Evolutionary conservation across 2,113 vertebrate species (phyloP), one percentile per base, ranked within the genome.

Genomic region (Hiodon alosoides): DNA sequence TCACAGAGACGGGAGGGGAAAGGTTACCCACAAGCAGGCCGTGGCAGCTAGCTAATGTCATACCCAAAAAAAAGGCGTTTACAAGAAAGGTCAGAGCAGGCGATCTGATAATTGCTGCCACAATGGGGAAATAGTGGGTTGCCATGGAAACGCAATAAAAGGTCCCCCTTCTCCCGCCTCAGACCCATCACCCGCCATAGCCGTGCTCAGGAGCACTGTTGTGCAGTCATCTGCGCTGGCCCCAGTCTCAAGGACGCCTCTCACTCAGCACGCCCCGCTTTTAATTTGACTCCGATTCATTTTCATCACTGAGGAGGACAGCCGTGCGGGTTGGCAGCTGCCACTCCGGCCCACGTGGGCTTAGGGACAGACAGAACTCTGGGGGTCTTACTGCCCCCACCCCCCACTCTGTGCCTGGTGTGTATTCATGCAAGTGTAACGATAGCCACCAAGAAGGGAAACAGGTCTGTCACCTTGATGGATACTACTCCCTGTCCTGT

Each of bases 111-210:
- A 75, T 75, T 71, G 77, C 54, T 58, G 47, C 50, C 46, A 57
- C 61, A n/a, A 57, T 54, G 57, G 66, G 17, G 71, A 76, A 47
- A 68, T 70, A 50, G 31, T 13, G 6, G 46, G 74, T 79, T 79
- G 51, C 75, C 72, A 79, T 67, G 61, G 80, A 70, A 77, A 81
- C 72, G 31, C n/a, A 59, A 77, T 64, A 64, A 67, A 66, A 71
- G 60, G 7, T 68, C 60, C 54, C 54, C 54, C 53, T 61, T n/a
- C 16, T 47, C 52, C 50, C n/a, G 10, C 52, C 11, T 13, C n/a
- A 31, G 17, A 52, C 69, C 52, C 46, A 70, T 57, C 55, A 47
- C n/a, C 50, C 2, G 53, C 9, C 8, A 13, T 16, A n/a, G 16
- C 14, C 14, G 58, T 59, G 58, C 9, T 3, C 3, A 2, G 9